A percentile compares a stretch with the other conserved stretches of the same genome.
These are phyloP conservation scores for Clarias laeviceps DNA, from an alignment of 2,797 vertebrate species.

Conservation along the genomic window DNA sequence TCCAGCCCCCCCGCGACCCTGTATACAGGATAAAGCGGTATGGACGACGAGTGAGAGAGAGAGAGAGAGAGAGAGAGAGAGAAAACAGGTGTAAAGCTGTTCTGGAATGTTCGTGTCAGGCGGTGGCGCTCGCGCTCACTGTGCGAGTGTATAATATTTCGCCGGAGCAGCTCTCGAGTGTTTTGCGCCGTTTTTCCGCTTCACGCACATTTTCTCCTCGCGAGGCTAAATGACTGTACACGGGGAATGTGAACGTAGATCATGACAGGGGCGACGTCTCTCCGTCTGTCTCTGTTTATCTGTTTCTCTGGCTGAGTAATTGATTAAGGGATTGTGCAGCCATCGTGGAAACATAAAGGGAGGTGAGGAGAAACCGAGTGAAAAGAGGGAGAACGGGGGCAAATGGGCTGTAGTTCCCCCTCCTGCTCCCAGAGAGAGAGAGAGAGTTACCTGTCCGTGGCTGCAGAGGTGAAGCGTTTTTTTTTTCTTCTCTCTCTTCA, in stretches of 20 bases:
- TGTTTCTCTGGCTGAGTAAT: background rate
- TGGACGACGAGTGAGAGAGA: background rate
- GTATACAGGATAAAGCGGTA: background rate
- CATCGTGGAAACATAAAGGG: constrained; percentile 1
- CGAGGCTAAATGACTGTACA: constrained; percentile 17
- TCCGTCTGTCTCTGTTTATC: background rate
- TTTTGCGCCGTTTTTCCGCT: constrained; percentile 8
- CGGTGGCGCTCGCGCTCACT: constrained; percentile 17
- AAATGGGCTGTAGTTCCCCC: background rate
- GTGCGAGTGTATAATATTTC: background rate
- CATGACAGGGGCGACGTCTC: constrained; percentile 6
- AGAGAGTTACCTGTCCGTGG: constrained; percentile 16
- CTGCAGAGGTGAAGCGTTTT: constrained; percentile 23
- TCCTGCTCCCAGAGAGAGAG: background rate
- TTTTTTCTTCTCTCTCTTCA: background rate
- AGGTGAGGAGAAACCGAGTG: background rate
- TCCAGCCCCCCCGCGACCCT: no score
- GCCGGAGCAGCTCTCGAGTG: constrained; percentile 1
- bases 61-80: background rate
- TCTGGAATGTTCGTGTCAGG: constrained; percentile 4
- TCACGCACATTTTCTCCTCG: background rate
- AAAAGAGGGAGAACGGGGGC: background rate
- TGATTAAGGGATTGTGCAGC: constrained; percentile 3
- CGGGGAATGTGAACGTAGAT: constrained; percentile 21
- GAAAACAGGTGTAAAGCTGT: background rate